Percentiles rank a stretch among this genome's conserved stretches.
phyloP scores from a whole-genome alignment of 2,888 invertebrate genomes.

The Ophioninae sp. region DNA sequence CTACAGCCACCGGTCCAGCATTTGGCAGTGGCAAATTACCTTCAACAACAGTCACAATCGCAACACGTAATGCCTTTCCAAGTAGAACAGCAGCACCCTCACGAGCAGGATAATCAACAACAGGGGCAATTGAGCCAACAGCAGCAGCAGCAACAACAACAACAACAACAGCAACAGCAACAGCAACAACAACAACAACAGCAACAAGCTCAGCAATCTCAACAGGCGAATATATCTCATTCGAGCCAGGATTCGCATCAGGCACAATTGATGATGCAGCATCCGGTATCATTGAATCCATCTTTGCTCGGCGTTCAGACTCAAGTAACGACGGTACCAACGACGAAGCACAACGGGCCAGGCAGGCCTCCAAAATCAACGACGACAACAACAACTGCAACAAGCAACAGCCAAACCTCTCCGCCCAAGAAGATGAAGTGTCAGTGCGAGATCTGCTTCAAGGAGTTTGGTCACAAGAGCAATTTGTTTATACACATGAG shows the following conservation, averaged over 20 bases:
- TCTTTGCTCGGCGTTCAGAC: slow-evolving; percentile 37
- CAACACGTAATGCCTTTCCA: slow-evolving; percentile 59
- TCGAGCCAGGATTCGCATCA: slow-evolving; percentile 49
- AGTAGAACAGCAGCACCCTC: slow-evolving; percentile 54
- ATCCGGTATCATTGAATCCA: slow-evolving; percentile 66
- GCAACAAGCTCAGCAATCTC: slow-evolving; percentile 53
- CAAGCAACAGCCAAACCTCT: slow-evolving; percentile 19
- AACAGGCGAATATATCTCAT: slow-evolving; percentile 50
- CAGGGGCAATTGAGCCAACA: slow-evolving; percentile 48
- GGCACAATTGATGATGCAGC: slow-evolving; percentile 56
- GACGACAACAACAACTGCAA: neutral
- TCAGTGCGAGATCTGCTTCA: slow-evolving; percentile 79
- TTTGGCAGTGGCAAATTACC: slow-evolving; percentile 68
- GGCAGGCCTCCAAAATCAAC: slow-evolving; percentile 74
- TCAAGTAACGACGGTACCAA: slow-evolving; percentile 39
- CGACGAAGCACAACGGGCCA: slow-evolving; percentile 72
- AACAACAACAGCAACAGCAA: slow-evolving; percentile 59
- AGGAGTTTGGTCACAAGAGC: slow-evolving; percentile 79
- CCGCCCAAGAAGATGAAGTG: slow-evolving; percentile 76
- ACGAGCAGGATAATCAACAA: slow-evolving; percentile 62
- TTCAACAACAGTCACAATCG: slow-evolving; percentile 57
- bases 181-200: slow-evolving; percentile 33
- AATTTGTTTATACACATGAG: slow-evolving; percentile 80
- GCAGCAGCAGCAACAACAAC: slow-evolving; percentile 36
- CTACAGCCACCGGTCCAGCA: slow-evolving; percentile 69